Evolutionary conservation across 2,113 vertebrate species (phyloP).

Genomic region (Lota lota): DNA sequence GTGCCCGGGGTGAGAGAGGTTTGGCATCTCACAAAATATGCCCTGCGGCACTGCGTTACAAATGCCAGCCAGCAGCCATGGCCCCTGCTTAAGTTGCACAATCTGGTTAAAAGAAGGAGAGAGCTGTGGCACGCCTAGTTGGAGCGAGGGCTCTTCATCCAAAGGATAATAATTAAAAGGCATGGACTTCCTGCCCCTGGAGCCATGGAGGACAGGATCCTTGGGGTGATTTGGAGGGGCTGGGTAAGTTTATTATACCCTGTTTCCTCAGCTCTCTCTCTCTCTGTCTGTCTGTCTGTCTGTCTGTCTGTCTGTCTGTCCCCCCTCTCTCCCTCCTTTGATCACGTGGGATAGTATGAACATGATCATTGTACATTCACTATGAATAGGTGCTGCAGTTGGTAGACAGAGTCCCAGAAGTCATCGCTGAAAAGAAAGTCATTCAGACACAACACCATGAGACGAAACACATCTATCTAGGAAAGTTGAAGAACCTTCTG

Average conservation of each 20-base stretch:
- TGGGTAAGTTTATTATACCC: slow-evolving; percentile 1
- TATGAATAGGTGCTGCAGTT: no score
- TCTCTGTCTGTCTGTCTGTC: background rate
- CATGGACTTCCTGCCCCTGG: background rate
- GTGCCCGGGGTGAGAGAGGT: slow-evolving; percentile 22
- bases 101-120: slow-evolving; percentile 11
- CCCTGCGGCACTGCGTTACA: slow-evolving; percentile 37
- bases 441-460: no score
- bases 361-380: background rate
- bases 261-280: background rate
- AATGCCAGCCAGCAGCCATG: slow-evolving; percentile 36
- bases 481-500: no score
- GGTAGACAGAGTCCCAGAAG: no score
- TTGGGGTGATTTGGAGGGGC: slow-evolving; percentile 9
- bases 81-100: slow-evolving; percentile 47
- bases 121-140: slow-evolving; percentile 5
- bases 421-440: no score
- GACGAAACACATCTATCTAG: no score
- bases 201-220: slow-evolving; percentile 25
- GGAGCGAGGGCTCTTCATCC: slow-evolving; percentile 31
- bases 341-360: background rate
- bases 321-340: slow-evolving; percentile 8
- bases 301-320: slow-evolving; percentile 2
- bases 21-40: slow-evolving; percentile 29
- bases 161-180: slow-evolving; percentile 16